Conservation (phyloP, 1,140 invertebrate genomes). For the Chrysoperla carnea region DNA sequence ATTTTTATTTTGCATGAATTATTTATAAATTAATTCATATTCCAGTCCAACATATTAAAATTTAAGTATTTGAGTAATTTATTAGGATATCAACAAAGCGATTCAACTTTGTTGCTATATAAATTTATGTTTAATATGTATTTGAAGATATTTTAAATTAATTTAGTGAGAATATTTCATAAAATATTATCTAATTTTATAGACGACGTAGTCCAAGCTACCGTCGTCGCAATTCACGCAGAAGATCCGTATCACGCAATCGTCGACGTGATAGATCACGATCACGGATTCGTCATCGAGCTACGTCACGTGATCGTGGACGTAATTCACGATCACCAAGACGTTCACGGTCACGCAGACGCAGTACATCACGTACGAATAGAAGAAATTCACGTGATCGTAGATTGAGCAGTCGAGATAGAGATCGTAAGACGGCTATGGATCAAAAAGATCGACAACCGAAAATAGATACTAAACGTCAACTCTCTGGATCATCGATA, state of each 20-base stretch:
- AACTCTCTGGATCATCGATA: conserved; percentile 21
- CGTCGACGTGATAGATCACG: conserved; percentile 12
- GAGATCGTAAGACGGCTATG: conserved; percentile 21
- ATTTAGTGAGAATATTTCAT: no score
- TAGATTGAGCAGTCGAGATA: neutral
- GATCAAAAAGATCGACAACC: conserved; percentile 11
- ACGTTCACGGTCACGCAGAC: neutral
- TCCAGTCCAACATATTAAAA: no score
- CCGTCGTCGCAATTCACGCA: conserved; percentile 10
- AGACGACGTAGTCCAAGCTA: conserved; percentile 14
- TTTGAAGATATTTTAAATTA: no score
- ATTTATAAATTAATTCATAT: no score
- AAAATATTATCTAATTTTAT: neutral
- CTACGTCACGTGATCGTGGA: neutral
- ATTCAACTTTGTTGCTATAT: neutral
- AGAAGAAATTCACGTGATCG: neutral
- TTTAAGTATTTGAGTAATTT: neutral
- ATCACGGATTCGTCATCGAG: conserved; percentile 14
- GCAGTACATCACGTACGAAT: neutral
- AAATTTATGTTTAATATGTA: no score
- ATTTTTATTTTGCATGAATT: neutral
- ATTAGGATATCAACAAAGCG: no score
- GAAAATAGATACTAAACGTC: conserved; percentile 15
- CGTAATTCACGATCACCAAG: conserved; percentile 4
- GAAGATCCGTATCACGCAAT: neutral